Base-by-base conservation (phyloP, 2,888 invertebrate genomes). In the Heliconius aoede region DNA sequence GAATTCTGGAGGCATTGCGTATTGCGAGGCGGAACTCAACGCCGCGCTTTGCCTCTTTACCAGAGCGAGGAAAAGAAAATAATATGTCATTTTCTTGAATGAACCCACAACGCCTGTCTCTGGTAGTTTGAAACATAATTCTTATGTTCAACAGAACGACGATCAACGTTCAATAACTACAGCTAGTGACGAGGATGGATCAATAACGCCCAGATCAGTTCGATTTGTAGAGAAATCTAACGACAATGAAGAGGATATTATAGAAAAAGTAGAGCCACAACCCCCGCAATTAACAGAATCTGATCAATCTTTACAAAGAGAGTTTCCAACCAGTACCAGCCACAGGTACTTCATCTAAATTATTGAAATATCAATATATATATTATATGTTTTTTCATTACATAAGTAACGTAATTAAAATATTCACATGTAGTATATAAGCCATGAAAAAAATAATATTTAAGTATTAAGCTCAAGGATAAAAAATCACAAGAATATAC, bases 191-290 rank as follows among this genome's bases (percentile, higher is more conserved):
- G 95, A 95, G 79, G 95, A 95, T 73, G 91, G 91, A 0, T 95
- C 96, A 11, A 92, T 95, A 61, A 95, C 95, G 7, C 95, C 95
- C 8, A 94, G 97, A 61, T 96, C 96, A 1, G 96, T 97, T 7
- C 95, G 96, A 26, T 96, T 97, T 86, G 95, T 95, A 13, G 96
- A 96, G 81, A 87, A 93, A 72, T 82, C 89, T 0, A 85, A 86
- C 61, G 90, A 90, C 3, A 84, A 90, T 60, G 95, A 94, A 60
- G 93, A 92, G 18, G 92, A 93, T 1, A 82, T 86, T 0, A 77
- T 81, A 5, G 81, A 81, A 1, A 87, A 86, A 78, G 82, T 80
- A 21, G 87, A 88, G 11, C 69, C 83, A 4, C 87, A 87, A 11
- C 77, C 74, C 15, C 15, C 73, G 18, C 81, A 76, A 62, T 61